phyloP scores from a whole-genome alignment of 2,797 vertebrate species.

The Chaenodraco wilsoni region DNA sequence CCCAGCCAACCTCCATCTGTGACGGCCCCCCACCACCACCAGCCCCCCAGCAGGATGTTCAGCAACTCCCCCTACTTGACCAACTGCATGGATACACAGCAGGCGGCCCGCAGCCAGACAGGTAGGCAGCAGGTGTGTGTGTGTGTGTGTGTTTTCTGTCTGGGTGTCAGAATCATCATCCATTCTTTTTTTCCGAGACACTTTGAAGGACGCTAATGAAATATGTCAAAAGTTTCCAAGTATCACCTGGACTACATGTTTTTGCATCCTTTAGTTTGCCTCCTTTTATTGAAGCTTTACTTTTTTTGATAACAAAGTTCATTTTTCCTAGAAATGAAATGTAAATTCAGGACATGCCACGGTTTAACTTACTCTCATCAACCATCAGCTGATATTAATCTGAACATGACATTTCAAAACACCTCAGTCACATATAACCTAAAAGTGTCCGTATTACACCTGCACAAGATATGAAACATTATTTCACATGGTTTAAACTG shows the following conservation, averaged over 20 bases:
- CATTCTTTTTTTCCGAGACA: background rate
- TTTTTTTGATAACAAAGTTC: background rate
- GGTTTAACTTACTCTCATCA: no score
- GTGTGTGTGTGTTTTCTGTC: background rate
- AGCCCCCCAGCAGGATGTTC: constrained; percentile 93
- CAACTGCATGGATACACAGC: constrained; percentile 94
- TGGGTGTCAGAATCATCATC: background rate
- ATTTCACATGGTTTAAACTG: background rate
- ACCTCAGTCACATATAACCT: background rate
- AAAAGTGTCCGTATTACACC: background rate
- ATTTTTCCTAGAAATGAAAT: background rate
- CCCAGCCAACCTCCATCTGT: constrained; percentile 86
- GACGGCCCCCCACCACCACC: constrained; percentile 90
- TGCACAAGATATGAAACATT: background rate
- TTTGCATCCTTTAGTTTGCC: background rate
- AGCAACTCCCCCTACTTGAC: constrained; percentile 92
- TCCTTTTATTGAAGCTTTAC: background rate
- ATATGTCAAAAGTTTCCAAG: background rate
- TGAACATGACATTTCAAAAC: background rate
- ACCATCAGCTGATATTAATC: background rate
- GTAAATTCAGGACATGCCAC: background rate
- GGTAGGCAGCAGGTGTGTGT: constrained; percentile 69
- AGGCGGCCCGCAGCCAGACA: constrained; percentile 89
- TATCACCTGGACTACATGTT: background rate
- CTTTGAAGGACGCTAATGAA: background rate